Evolutionary conservation across 2,888 invertebrate species (phyloP), one percentile per base, ranked within the genome.

Genomic region (Minunthozetes semirufus): DNA sequence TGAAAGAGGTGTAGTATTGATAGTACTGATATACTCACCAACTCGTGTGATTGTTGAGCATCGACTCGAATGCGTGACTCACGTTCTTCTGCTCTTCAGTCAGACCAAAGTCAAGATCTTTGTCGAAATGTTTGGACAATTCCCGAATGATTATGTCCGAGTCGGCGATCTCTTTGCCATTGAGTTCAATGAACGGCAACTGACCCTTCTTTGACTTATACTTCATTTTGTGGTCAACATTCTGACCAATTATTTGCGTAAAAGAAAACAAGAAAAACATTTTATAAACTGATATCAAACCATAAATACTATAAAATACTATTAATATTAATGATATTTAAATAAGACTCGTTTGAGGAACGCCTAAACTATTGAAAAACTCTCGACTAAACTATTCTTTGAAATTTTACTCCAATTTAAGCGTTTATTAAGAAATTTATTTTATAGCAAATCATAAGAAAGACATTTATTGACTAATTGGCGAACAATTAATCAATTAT

Each of bases 141-240:
- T 93, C 92, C 81, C 92, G 90, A 81, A 96, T 90, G 81, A 95
- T 94, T 81, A 93, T 89, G 78, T 91, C 88, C 82, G 93, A 93
- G 85, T 96, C 96, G 70, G 94, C 90, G 79, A 94, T 89, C 85
- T 96, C 94, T 82, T 93, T 92, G 61, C 95, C 96, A 83, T 97
- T 96, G 77, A 96, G 83, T 84, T 96, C 94, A 79, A 97, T 88
- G 85, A 96, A 97, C 48, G 96, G 97, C 80, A 96, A 86, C 83
- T 92, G 93, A 68, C 94, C 94, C 83, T 95, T 95, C 87, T 92
- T 92, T 80, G 94, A 94, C 80, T 92, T 90, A 87, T 90, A 92
- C 83, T 93, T 92, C 86, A 93, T 89, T 86, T 93, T 93, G 85
- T 94, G 94, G 83, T 94, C 93, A 79, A 94, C 92, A 86, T 94